phyloP scores from a whole-genome alignment of 1,140 invertebrate species.

The Mamestra configurata region DNA sequence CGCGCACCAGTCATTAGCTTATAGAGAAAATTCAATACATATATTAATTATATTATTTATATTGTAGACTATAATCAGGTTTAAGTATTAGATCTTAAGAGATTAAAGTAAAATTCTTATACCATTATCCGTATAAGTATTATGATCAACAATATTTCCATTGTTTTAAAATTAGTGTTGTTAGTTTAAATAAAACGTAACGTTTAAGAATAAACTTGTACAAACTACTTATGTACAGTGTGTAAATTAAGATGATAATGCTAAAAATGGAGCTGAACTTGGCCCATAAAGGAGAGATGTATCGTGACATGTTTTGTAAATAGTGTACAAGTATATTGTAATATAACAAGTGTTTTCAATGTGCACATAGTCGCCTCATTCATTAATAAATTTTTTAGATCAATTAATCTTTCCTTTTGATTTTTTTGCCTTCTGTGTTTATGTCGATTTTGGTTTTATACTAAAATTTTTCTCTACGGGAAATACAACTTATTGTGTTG shows the following conservation, averaged over 20 bases:
- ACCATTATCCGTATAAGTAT: slow-evolving; percentile 85
- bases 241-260: slow-evolving; percentile 75
- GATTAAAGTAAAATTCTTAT: slow-evolving; percentile 81
- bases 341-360: slow-evolving; percentile 86
- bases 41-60: slow-evolving; percentile 79
- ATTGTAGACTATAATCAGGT: slow-evolving; percentile 74
- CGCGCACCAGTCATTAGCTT: slow-evolving; percentile 83
- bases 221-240: slow-evolving; percentile 86
- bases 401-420: slow-evolving; percentile 75
- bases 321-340: slow-evolving; percentile 83
- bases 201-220: slow-evolving; percentile 80
- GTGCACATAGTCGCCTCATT: slow-evolving; percentile 88
- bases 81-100: slow-evolving; percentile 79
- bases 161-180: slow-evolving; percentile 82
- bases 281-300: slow-evolving; percentile 56
- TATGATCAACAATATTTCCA: slow-evolving; percentile 86
- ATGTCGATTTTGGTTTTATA: slow-evolving; percentile 1
- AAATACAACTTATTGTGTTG: not conserved
- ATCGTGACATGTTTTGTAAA: slow-evolving; percentile 80
- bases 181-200: slow-evolving; percentile 67
- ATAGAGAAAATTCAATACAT: slow-evolving; percentile 73
- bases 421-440: slow-evolving; percentile 28
- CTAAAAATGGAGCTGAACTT: slow-evolving; percentile 61
- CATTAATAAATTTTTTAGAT: slow-evolving; percentile 88
- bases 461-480: not conserved